Conservation (phyloP, 2,888 invertebrate species). For the Oasisia sp. region DNA sequence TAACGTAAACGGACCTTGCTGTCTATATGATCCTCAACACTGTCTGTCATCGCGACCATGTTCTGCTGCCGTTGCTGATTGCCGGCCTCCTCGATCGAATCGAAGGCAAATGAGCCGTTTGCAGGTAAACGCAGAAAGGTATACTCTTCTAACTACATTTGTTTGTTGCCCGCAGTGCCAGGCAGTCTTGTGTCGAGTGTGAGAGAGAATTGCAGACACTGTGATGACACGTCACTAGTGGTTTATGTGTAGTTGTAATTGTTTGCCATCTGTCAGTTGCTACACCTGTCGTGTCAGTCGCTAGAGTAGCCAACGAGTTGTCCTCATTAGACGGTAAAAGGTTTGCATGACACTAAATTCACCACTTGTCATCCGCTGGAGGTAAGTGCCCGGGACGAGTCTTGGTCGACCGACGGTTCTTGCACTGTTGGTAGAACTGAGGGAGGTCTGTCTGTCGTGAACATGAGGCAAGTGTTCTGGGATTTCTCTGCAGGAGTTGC, state of each 20-base stretch:
- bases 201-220: background rate
- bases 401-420: background rate
- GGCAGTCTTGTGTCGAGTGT: background rate
- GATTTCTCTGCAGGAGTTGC: background rate
- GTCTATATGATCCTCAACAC: background rate
- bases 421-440: background rate
- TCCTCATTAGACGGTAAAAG: background rate
- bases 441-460: background rate
- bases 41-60: constrained; percentile 11
- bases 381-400: background rate
- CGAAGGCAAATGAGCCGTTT: background rate
- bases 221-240: background rate
- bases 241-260: background rate
- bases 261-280: background rate
- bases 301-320: background rate
- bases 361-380: background rate
- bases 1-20: background rate
- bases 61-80: constrained; percentile 17
- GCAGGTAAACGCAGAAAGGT: constrained; percentile 17
- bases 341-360: background rate
- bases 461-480: background rate
- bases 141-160: constrained; percentile 17
- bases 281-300: background rate
- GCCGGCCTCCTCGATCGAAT: constrained; percentile 6
- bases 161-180: background rate